These are phyloP conservation scores for Dyspetes luteomarginatus DNA, from an alignment of 2,888 invertebrate genomes.

Conservation along the genomic window DNA sequence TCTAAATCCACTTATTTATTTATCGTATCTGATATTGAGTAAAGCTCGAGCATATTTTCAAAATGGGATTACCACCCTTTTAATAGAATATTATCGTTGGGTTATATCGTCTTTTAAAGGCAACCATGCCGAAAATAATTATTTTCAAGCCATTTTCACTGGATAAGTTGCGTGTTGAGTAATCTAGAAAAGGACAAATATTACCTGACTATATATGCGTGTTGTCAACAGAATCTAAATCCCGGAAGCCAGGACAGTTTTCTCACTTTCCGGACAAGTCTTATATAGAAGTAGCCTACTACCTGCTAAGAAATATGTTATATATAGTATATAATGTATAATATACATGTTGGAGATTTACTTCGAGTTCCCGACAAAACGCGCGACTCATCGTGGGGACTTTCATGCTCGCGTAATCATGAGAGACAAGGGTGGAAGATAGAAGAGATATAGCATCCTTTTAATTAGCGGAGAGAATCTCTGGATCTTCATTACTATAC, in stretches of 20 bases:
- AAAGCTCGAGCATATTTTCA: too few relatives aligned
- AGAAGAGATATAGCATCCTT: not conserved
- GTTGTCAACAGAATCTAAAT: conserved; percentile 20
- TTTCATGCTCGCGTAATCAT: conserved; percentile 45
- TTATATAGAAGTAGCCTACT: too few relatives aligned
- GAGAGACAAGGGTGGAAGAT: not conserved
- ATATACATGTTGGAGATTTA: conserved; percentile 8
- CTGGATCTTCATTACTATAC: conserved; percentile 18
- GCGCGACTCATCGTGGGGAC: conserved; percentile 13
- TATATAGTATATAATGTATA: conserved; percentile 9
- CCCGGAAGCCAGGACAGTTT: conserved; percentile 31
- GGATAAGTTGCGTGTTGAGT: too few relatives aligned
- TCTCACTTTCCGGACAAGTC: conserved; percentile 24
- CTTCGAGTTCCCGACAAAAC: conserved; percentile 12
- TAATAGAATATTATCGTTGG: too few relatives aligned
- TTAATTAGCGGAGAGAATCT: conserved; percentile 39
- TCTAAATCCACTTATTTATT: too few relatives aligned
- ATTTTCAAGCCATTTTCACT: too few relatives aligned
- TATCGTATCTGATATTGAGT: too few relatives aligned
- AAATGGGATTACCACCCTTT: too few relatives aligned
- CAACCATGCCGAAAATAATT: too few relatives aligned
- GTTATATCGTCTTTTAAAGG: too few relatives aligned
- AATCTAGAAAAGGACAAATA: not conserved
- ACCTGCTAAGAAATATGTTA: not conserved
- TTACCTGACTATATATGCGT: not conserved